Percentiles rank a stretch among this genome's conserved stretches.
phyloP scores from a whole-genome alignment of 2,113 vertebrate genomes.

The Poeciliopsis turrubarensis region DNA sequence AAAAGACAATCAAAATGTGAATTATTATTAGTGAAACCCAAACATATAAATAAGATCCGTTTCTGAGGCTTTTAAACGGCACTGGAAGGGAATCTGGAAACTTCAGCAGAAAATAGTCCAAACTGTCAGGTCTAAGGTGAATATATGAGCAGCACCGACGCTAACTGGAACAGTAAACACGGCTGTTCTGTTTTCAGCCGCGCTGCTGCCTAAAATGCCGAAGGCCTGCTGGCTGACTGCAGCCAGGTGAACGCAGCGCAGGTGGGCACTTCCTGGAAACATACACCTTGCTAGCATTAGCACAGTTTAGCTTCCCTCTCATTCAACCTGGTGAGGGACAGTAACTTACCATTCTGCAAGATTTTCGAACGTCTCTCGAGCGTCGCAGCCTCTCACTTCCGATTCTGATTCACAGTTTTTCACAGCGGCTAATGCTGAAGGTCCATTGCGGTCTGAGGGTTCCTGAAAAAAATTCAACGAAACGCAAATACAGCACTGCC shows the following conservation, averaged over 20 bases:
- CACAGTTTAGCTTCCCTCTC: conserved; percentile 21
- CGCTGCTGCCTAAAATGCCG: no score
- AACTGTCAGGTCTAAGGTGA: no score
- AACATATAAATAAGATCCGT: no score
- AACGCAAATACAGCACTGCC: neutral
- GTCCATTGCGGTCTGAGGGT: conserved; percentile 40
- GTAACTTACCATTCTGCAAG: conserved; percentile 68
- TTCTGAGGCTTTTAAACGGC: no score
- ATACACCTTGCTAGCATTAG: conserved; percentile 69
- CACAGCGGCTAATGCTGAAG: conserved; percentile 22
- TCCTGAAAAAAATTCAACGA: neutral
- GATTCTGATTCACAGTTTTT: neutral
- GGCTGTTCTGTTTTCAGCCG: no score
- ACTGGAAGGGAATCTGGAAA: no score
- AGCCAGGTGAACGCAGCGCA: conserved; percentile 50
- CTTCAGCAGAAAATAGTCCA: no score
- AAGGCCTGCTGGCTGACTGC: conserved; percentile 29
- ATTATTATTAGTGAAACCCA: no score
- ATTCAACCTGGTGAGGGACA: neutral
- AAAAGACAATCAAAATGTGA: no score
- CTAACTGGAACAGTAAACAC: no score
- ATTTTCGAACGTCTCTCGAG: neutral
- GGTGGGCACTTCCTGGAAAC: conserved; percentile 69
- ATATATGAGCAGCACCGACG: no score
- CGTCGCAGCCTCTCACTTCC: neutral